Base-by-base conservation (phyloP, 2,888 invertebrate genomes). In the Diaprepes abbreviatus region DNA sequence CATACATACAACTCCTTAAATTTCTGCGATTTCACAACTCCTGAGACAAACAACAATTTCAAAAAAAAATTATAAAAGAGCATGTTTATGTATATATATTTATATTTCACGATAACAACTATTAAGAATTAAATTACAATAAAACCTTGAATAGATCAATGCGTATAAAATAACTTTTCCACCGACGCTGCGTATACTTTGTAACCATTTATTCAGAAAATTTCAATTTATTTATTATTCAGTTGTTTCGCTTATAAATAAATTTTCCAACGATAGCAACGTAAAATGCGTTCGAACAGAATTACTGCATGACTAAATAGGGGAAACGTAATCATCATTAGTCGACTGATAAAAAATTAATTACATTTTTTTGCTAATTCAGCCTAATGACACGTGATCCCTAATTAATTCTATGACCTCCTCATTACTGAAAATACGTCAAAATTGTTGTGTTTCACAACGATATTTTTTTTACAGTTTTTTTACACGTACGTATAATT, bases 221-320 rank as follows among this genome's bases (percentile, higher is more conserved):
- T 40, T 40, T 6, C 40, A 40, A 40, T 40, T 40, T 40, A 40
- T 40, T 40, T 17, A 17, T 40, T 17, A 40, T 17, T 40, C 40
- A 19, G 19, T 40, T 40, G 40, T 17, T 40, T 40, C 19, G 40
- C 19, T 40, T 40, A 12, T 40, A 17, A 17, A 40, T 40, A 17
- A 19, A 43, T 35, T 35, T 35, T 35, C 10, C 10, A n/a, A 1
- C 10, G n/a, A 35, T n/a, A n/a, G n/a, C 35, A 35, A n/a, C 35
- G 5, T 3, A n/a, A n/a, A n/a, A 28, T 35, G 12, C n/a, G 12
- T 35, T 35, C n/a, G 12, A 35, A 10, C n/a, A 35, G n/a, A 35
- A 35, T 35, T 35, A 3, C 35, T 35, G 35, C 35, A 12, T 35
- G n/a, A 35, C 35, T 35, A 35, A 35, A 10, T 35, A 35, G 35